A percentile compares a stretch with the other conserved stretches of the same genome.
Evolutionary conservation across 2,113 vertebrate species (phyloP).

Genomic region (Saccopteryx bilineata): DNA sequence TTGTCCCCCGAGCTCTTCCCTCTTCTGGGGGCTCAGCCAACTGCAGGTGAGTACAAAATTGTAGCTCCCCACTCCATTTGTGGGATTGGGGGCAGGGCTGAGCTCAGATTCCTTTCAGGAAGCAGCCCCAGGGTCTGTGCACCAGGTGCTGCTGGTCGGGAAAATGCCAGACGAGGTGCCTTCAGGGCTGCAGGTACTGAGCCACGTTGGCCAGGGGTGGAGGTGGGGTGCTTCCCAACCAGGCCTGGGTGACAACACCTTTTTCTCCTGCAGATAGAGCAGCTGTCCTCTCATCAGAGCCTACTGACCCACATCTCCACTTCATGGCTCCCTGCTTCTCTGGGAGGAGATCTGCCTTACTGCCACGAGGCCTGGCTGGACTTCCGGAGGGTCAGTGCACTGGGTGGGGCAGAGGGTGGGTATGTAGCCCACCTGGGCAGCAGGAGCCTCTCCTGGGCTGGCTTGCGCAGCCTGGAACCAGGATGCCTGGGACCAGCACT

Average conservation of each 20-base stretch:
- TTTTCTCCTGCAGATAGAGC: conserved; percentile 89
- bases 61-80: not conserved
- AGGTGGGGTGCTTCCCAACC: not conserved
- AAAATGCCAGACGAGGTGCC: conserved; percentile 89
- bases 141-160: conserved; percentile 91
- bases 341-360: conserved; percentile 93
- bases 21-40: conserved; percentile 88
- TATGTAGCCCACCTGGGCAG: not conserved
- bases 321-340: conserved; percentile 90
- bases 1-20: conserved; percentile 86
- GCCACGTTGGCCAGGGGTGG: not conserved
- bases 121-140: conserved; percentile 88
- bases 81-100: not conserved
- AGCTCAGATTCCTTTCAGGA: conserved; percentile 84
- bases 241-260: not conserved
- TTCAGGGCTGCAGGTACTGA: conserved; percentile 89
- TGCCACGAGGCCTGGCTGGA: conserved; percentile 93
- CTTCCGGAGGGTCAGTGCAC: conserved; percentile 93
- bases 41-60: conserved; percentile 88
- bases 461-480: not conserved
- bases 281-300: conserved; percentile 91
- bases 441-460: not conserved
- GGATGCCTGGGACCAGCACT: not conserved
- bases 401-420: not conserved
- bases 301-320: conserved; percentile 92